Evolutionary conservation across 2,888 invertebrate genomes (phyloP), one percentile per base, ranked within the genome.

Genomic region (Ichneumoninae sp.): DNA sequence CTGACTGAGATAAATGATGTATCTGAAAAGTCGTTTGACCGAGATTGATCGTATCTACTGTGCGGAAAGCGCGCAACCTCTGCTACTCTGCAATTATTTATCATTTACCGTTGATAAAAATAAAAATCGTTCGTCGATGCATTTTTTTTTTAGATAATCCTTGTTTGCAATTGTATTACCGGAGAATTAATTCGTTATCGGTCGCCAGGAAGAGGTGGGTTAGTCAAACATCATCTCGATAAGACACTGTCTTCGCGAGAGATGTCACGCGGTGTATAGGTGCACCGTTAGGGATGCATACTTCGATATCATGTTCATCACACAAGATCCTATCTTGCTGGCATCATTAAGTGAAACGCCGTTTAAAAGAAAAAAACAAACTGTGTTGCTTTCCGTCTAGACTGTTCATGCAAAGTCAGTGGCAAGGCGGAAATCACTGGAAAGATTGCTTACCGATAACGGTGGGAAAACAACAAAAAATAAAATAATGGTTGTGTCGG

Each of bases 21-120:
- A 57, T 22, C 8, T 26, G n/a, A 50, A 60, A 63, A 63, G 54
- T 19, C 6, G 65, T 52, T 44, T 81, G 81, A 54, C 26, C 16
- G 30, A 22, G 40, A 83, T 63, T 30, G 6, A n/a, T 60, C 30
- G 16, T 66, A 54, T 77, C 73, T 70, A 57, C 78, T 84, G n/a
- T 70, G 50, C 78, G 81, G 13, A 33, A 13, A 30, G 44, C 7
- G 10, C 36, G 16, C 75, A 4, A 47, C 44, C 40, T 22, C 30
- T 77, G 36, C 54, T n/a, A 7, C 50, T 19, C 5, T 40, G 13
- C 40, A 63, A 68, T 63, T 30, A 33, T 69, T 81, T 47, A 69
- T 66, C 50, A n/a, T 33, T 63, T 33, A 57, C 26, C 63, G 63
- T 47, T 16, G 16, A 10, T 2, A 63, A 19, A 69, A 19, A 60